Percentiles rank a stretch among this genome's conserved stretches.
Conservation (phyloP, 2,113 vertebrate genomes). For the Isurus oxyrinchus region DNA sequence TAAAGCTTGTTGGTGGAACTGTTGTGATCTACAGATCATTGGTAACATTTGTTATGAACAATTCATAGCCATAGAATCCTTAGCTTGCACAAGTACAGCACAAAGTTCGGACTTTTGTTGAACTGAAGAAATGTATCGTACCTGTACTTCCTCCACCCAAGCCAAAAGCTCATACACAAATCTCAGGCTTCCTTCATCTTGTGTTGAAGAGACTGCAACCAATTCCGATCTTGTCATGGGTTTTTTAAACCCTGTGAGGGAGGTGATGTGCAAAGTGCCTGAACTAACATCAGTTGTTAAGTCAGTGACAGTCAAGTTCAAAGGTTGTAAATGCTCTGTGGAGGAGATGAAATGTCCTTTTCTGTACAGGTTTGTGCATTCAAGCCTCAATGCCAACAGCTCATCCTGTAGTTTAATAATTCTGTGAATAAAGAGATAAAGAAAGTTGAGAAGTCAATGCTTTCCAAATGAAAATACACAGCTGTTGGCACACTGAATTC, state of each 20-base stretch:
- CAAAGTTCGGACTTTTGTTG: neutral
- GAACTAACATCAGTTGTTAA: slow-evolving; percentile 56
- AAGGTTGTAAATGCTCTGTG: slow-evolving; percentile 57
- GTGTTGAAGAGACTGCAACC: slow-evolving; percentile 86
- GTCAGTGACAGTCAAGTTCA: slow-evolving; percentile 53
- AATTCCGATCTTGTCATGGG: slow-evolving; percentile 81
- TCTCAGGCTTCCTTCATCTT: slow-evolving; percentile 88
- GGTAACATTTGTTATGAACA: neutral
- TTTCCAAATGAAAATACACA: neutral
- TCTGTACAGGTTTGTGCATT: slow-evolving; percentile 87
- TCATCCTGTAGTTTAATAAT: slow-evolving; percentile 85
- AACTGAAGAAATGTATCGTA: slow-evolving; percentile 41
- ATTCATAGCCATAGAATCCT: neutral
- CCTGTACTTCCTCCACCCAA: slow-evolving; percentile 97
- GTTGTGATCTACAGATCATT: neutral
- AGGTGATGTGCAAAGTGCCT: slow-evolving; percentile 63
- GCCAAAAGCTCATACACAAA: slow-evolving; percentile 94
- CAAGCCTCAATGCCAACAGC: slow-evolving; percentile 80
- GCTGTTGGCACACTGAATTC: neutral
- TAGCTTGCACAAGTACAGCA: neutral
- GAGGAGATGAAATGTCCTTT: slow-evolving; percentile 77
- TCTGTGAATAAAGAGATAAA: slow-evolving; percentile 52
- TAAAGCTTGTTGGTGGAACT: slow-evolving; percentile 3
- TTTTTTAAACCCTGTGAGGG: slow-evolving; percentile 76
- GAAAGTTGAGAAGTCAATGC: neutral